These are phyloP conservation scores for Drosophila melanosoma DNA, from an alignment of 2,888 invertebrate genomes.

Conservation along the genomic window DNA sequence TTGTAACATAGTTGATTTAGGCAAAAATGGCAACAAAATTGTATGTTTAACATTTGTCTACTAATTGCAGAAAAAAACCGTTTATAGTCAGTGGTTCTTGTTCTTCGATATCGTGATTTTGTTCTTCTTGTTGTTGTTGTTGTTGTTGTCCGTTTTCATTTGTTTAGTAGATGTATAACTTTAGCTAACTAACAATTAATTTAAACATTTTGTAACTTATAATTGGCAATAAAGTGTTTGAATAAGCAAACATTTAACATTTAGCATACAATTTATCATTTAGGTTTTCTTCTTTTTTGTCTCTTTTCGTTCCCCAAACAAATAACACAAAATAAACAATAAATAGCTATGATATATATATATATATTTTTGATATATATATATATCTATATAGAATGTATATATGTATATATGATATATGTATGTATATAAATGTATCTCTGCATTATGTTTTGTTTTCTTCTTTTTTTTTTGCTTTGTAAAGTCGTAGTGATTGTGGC, in stretches of 20 bases:
- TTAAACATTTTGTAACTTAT: conserved; percentile 78
- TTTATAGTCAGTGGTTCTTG: conserved; percentile 72
- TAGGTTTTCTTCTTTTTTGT: conserved; percentile 19
- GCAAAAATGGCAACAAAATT: conserved; percentile 85
- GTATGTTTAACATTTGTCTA: conserved; percentile 81
- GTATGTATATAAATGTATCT: conserved; percentile 64
- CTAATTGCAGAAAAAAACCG: conserved; percentile 67
- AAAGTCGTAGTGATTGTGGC: conserved; percentile 76
- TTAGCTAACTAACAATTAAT: conserved; percentile 78
- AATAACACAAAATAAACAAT: conserved; percentile 70
- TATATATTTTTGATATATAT: conserved; percentile 30
- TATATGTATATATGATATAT: conserved; percentile 45
- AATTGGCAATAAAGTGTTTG: conserved; percentile 78
- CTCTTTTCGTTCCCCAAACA: conserved; percentile 41
- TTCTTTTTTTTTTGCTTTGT: conserved; percentile 28
- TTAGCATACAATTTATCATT: conserved; percentile 70
- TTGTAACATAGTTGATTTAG: conserved; percentile 85
- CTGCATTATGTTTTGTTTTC: conserved; percentile 30
- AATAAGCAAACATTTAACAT: conserved; percentile 78
- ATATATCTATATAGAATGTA: conserved; percentile 35
- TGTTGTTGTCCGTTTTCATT: conserved; percentile 34
- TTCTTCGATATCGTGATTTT: conserved; percentile 15
- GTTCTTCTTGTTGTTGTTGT: conserved; percentile 11
- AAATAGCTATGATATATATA: conserved; percentile 67
- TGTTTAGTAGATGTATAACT: conserved; percentile 75